Evolutionary conservation across 1,140 invertebrate genomes (phyloP).

Genomic region (Bombus waltoni): DNA sequence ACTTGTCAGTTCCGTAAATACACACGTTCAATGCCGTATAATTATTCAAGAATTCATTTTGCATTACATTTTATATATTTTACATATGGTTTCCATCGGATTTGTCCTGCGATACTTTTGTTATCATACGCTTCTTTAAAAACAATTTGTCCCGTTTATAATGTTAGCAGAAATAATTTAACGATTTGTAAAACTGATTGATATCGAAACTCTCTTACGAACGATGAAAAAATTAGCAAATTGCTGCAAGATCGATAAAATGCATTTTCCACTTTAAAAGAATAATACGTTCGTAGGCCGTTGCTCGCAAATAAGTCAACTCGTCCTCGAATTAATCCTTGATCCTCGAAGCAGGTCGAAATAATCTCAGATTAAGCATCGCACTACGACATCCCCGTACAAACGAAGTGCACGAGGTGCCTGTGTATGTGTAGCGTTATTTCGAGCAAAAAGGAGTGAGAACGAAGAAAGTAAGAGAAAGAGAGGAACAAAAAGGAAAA

Average conservation of each 20-base stretch:
- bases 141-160: no score
- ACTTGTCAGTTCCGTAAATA: not conserved
- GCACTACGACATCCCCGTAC: conserved; percentile 59
- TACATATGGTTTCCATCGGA: no score
- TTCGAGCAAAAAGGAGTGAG: not conserved
- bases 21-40: not conserved
- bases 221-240: not conserved
- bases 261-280: not conserved
- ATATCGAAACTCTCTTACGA: not conserved
- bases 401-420: conserved; percentile 15
- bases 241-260: not conserved
- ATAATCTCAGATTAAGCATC: conserved; percentile 81
- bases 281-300: conserved; percentile 16
- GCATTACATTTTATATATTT: no score
- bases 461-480: conserved; percentile 8
- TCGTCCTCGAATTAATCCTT: conserved; percentile 77
- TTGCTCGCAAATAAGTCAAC: conserved; percentile 59
- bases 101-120: no score
- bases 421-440: not conserved
- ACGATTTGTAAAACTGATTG: not conserved
- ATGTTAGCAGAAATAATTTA: not conserved
- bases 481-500: not conserved
- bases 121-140: no score
- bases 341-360: conserved; percentile 77
- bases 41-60: not conserved